Evolutionary conservation across 2,113 vertebrate species (phyloP), one percentile per base, ranked within the genome.

Genomic region (Chamaea fasciata): DNA sequence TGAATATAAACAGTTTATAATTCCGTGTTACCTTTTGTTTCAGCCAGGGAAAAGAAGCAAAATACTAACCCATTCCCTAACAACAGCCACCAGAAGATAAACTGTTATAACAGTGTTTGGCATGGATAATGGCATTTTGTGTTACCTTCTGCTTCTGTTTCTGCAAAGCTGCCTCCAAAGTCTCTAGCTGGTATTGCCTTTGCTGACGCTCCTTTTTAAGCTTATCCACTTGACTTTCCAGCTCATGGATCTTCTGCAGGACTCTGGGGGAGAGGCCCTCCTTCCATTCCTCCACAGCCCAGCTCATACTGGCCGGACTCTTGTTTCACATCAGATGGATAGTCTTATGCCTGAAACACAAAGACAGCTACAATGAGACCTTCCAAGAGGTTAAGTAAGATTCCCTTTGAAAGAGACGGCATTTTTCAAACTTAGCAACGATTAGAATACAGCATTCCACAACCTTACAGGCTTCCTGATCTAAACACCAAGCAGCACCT

Each of bases 281-380:
- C 93, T 99, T 99, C 99, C 99, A 99, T 83, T 99, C 99, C 92
- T 99, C 99, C 95, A 98, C 93, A 27, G 97, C 99, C 98, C 99
- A 99, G 95, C 99, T 99, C 99, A 99, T 99, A 47, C 21, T 91
- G 84, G 49, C 26, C 4, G 4, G 63, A 46, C 23, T 20, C 55
- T 67, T 16, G 35, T 60, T 93, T 79, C 69, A 71, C 15, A 77
- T 9, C 5, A 56, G 79, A 82, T 1, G 5, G 12, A 52, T 1
- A 39, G 50, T 75, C 9, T 24, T 50, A 13, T 2, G 3, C 44
- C 85, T 91, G 76, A 85, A 95, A 95, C 24, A 91, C 44, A 95
- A 44, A 80, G 20, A 44, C 20, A 73, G 5, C 17, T 21, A 35
- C 18, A 71, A 39, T 67, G 23, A 86, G 18, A 69, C 4, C 9